Conservation (phyloP, 2,113 vertebrate genomes). For the Oostethus manadensis region DNA sequence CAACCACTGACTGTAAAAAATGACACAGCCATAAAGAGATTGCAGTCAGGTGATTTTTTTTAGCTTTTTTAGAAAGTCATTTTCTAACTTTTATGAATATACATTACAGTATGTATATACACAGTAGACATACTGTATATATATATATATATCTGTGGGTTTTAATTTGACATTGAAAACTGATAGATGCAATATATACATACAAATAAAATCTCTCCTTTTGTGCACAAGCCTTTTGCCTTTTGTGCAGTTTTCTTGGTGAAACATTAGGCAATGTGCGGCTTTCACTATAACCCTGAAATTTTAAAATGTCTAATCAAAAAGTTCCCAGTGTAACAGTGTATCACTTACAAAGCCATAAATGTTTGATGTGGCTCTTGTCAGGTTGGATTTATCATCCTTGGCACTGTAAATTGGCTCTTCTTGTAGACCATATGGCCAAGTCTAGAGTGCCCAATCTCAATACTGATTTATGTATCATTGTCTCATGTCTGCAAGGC, state of each 20-base stretch:
- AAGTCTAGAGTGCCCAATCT: constrained; percentile 14
- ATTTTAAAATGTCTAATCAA: constrained; percentile 58
- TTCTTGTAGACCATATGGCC: constrained; percentile 9
- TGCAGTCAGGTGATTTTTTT: no score
- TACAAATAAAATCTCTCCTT: no score
- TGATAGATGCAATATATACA: no score
- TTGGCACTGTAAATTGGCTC: constrained; percentile 25
- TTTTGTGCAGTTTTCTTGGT: not conserved
- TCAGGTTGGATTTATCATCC: constrained; percentile 47
- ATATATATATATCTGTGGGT: no score
- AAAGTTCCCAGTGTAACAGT: constrained; percentile 29
- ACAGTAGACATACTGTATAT: no score
- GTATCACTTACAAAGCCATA: constrained; percentile 49
- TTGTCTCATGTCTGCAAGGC: constrained; percentile 21
- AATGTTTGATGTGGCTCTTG: constrained; percentile 54
- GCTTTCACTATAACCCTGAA: constrained; percentile 44
- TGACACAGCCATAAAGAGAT: no score
- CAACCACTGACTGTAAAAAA: no score
- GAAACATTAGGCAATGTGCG: constrained; percentile 3
- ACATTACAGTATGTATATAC: no score
- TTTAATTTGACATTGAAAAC: no score
- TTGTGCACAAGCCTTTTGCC: no score
- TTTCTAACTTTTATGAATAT: no score
- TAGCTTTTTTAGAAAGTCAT: no score
- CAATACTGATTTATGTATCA: constrained; percentile 42